phyloP scores from a whole-genome alignment of 2,113 vertebrate species.

The Naja naja region DNA sequence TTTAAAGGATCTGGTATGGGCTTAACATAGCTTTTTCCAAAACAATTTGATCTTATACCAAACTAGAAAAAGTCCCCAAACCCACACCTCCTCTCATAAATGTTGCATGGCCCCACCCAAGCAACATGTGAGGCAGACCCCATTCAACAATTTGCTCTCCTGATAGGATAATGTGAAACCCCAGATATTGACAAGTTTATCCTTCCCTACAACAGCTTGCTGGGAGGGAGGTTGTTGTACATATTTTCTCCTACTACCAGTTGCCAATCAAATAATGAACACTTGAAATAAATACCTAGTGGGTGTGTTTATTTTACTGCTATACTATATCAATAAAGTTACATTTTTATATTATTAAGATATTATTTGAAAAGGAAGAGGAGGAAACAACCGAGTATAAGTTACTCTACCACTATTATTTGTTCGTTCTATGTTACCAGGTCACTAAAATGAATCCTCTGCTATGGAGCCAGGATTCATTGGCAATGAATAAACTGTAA shows the following conservation, averaged over 20 bases:
- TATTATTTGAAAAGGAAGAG: background rate
- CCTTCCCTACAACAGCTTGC: background rate
- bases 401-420: background rate
- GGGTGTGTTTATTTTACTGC: background rate
- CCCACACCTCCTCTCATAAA: background rate
- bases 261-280: rapidly evolving
- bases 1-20: background rate
- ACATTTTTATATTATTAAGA: background rate
- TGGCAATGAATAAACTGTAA: background rate
- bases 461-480: background rate
- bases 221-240: background rate
- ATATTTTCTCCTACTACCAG: background rate
- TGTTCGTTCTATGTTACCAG: background rate
- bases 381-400: background rate
- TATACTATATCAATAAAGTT: background rate
- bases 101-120: background rate
- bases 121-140: background rate
- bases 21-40: background rate
- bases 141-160: background rate
- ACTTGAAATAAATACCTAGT: background rate
- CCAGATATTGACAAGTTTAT: background rate
- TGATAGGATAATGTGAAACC: background rate
- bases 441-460: background rate
- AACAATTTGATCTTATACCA: background rate
- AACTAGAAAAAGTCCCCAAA: background rate